These are phyloP conservation scores for Turritopsis rubra DNA, from an alignment of 30 jellyfish, hydroid and myxozoan genomes.

Conservation along the genomic window DNA sequence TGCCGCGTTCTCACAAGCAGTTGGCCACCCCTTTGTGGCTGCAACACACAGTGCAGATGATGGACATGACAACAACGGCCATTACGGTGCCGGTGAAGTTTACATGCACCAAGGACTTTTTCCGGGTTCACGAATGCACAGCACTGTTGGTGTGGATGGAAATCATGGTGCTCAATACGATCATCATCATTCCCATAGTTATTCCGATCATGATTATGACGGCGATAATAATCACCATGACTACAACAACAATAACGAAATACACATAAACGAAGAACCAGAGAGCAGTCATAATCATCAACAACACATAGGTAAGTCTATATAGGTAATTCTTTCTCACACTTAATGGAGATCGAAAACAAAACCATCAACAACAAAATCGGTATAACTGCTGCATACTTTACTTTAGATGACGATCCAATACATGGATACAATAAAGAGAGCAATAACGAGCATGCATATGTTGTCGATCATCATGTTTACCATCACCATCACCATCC, in stretches of 20 bases:
- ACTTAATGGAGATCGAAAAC: too few relatives aligned
- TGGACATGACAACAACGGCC: slow-evolving; percentile 22
- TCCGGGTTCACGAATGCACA: slow-evolving; percentile 23
- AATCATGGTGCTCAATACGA: background rate
- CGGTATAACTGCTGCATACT: too few relatives aligned
- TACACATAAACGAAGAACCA: background rate
- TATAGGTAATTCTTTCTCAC: too few relatives aligned
- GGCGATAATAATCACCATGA: background rate
- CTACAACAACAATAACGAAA: background rate
- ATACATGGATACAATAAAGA: background rate
- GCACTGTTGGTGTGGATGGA: background rate
- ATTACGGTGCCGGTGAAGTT: slow-evolving; percentile 2
- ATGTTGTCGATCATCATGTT: slow-evolving; percentile 17
- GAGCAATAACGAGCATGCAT: background rate
- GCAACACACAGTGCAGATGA: slow-evolving; percentile 1
- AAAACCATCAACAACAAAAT: too few relatives aligned
- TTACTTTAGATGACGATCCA: background rate
- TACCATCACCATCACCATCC: slow-evolving; percentile 2
- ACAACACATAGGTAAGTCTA: background rate
- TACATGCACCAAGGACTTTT: slow-evolving; percentile 27
- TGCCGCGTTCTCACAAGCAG: slow-evolving; percentile 8
- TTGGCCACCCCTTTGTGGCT: slow-evolving; percentile 19
- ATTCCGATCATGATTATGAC: slow-evolving; percentile 5
- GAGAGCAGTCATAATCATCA: background rate
- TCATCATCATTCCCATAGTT: background rate